These are phyloP conservation scores for Pandemis heparana DNA, from an alignment of 2,888 invertebrate species.

Conservation along the genomic window DNA sequence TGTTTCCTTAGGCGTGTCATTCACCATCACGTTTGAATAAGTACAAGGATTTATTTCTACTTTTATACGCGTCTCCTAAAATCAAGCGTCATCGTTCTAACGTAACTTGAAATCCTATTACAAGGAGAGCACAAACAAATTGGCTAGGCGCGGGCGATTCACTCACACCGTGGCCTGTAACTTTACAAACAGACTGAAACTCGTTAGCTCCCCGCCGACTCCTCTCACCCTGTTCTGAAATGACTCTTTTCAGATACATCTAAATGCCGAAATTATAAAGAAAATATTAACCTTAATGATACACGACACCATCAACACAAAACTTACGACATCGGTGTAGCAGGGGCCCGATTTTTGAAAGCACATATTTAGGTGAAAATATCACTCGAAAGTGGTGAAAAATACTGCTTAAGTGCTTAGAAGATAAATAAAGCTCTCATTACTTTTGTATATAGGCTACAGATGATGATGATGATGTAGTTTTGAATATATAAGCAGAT, in stretches of 20 bases:
- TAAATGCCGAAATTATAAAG: conserved; percentile 11
- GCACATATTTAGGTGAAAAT: too few species aligned
- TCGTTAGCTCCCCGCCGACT: conserved; percentile 60
- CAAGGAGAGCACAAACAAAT: conserved; percentile 26
- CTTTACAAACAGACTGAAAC: conserved; percentile 65
- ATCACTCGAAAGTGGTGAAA: background rate
- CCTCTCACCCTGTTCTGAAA: conserved; percentile 51
- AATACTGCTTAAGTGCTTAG: too few species aligned
- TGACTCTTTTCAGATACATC: conserved; percentile 55
- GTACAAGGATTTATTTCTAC: background rate
- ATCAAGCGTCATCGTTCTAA: background rate
- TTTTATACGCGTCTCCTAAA: background rate
- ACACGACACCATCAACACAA: background rate
- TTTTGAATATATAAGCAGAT: too few species aligned
- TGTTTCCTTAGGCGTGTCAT: too few species aligned
- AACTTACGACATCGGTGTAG: background rate
- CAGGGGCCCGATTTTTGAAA: background rate
- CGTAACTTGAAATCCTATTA: background rate
- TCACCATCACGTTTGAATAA: too few species aligned
- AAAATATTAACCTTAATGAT: background rate
- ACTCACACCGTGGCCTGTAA: conserved; percentile 57
- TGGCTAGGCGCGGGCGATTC: conserved; percentile 27
- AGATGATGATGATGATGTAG: too few species aligned
- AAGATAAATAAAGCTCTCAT: too few species aligned
- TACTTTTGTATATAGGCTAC: too few species aligned